Base-by-base conservation (phyloP, 1,140 invertebrate genomes). In the Magallana gigas region DNA sequence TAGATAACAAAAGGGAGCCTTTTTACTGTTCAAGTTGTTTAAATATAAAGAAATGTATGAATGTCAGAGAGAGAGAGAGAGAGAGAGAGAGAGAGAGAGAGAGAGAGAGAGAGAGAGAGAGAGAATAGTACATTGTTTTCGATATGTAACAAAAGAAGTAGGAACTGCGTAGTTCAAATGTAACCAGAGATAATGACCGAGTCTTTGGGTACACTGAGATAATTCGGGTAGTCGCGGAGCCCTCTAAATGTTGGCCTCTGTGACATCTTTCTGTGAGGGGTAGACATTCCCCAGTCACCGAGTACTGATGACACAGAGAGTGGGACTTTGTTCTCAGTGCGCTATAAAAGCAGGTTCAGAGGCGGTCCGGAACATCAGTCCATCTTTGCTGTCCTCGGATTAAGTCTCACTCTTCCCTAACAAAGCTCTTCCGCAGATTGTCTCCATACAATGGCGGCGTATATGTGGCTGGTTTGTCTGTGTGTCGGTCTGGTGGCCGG, bases 41-140 rank as follows among this genome's bases (percentile, higher is more conserved):
- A 4, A 48, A 48, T 4, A 48, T 48, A 48, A 48, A 48, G 36
- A 48, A 48, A 48, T 48, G 36, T 48, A 48, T 48, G 36, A 48
- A 48, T 48, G 23, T 68, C 60, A 36, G 11, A 71, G 60, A 18
- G 59, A 85, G 60, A 85, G 57, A 85, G 84, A 60, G 62, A 64
- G 56, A 85, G 59, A 62, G 60, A 57, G 59, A 62, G 59, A 85
- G 57, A 85, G 57, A 85, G 84, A 85, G 68, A 86, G 60, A 71
- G n/a, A 86, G 7, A 80, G 29, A 76, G 62, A 86, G 62, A 86
- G 62, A 86, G 62, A 86, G 62, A 86, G 57, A 76, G 36, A 76
- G 36, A 86, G 68, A 76, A 8, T 7, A 59, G 36, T 48, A 48
- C 36, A 48, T 48, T 48, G 23, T 48, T 48, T 48, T 48, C 36